Conservation (phyloP, 2,113 vertebrate species). For the Limnothrissa miodon region DNA sequence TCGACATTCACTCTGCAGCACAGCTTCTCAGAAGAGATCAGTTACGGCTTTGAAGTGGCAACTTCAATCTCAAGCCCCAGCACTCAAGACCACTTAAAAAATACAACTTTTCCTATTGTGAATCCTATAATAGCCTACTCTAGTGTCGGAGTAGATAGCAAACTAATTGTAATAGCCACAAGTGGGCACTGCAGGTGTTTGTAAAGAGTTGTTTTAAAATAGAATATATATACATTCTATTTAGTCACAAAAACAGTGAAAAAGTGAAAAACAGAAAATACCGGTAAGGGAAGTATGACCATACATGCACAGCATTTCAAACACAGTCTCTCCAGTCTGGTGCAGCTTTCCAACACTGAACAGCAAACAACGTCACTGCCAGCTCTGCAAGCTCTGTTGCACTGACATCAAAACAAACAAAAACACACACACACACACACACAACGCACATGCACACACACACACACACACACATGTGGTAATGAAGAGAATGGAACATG, state of each 20-base stretch:
- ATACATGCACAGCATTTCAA: too few species aligned
- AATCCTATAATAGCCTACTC: not conserved
- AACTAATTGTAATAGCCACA: not conserved
- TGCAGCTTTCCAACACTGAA: too few species aligned
- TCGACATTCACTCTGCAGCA: not conserved
- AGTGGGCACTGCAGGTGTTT: not conserved
- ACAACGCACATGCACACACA: too few species aligned
- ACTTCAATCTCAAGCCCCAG: slow-evolving; percentile 26
- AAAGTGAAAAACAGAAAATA: too few species aligned
- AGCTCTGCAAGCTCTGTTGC: too few species aligned
- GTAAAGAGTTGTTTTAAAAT: not conserved
- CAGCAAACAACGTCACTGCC: too few species aligned
- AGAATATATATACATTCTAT: not conserved
- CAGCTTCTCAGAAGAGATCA: slow-evolving; percentile 14
- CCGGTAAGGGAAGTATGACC: not conserved
- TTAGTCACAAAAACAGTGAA: too few species aligned
- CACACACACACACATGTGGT: too few species aligned
- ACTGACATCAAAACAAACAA: too few species aligned
- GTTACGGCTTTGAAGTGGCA: slow-evolving; percentile 24
- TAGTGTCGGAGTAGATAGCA: not conserved
- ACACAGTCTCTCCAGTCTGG: too few species aligned
- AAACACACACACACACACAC: too few species aligned
- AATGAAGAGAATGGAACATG: not conserved
- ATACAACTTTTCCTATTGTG: not conserved
- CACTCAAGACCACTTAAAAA: not conserved